Base-by-base conservation (phyloP, 1,140 invertebrate genomes). In the Nasonia longicornis region DNA sequence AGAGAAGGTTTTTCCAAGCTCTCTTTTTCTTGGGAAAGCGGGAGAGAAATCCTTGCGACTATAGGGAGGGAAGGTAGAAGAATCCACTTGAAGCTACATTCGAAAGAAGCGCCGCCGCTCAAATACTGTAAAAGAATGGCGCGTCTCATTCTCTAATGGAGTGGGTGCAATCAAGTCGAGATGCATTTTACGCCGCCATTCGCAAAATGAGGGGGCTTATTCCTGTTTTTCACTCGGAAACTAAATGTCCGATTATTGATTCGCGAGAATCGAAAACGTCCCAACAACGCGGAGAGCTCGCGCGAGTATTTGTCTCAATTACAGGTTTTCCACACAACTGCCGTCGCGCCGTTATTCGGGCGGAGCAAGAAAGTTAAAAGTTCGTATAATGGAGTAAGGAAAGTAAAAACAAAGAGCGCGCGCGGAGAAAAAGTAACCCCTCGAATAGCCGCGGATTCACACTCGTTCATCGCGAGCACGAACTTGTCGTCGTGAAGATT, bases 401-500 rank as follows among this genome's bases (percentile, higher is more conserved):
- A 58, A 22, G 45, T 29, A 74, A 58, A 74, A 74, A 58, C 45
- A 74, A 58, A 74, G 26, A 58, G 35, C 38, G n/a, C 22, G 22
- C 29, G 22, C 7, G 3, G 12, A 31, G 20, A 74, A 74, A 74
- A 74, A 74, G 72, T 74, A 58, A 74, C 69, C 80, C 52, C 63
- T 77, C 26, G 74, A 70, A 72, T 77, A 76, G 52, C 75, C 74
- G 31, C 82, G 73, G 82, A 83, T 85, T 85, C 84, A 87, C 83
- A 84, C 84, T 73, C 42, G 80, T 83, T 86, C 85, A 74, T 80
- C 64, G 81, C 35, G 69, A 81, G 82, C 77, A 82, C 82, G 69
- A 82, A 81, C 75, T 79, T 79, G 58, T 83, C 84, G 83, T 85
- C 81, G 82, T 81, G 72, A 79, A 88, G 87, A 89, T 89, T 90